Evolutionary conservation across 2,888 invertebrate genomes (phyloP).

Genomic region (Cerastis leucographa): DNA sequence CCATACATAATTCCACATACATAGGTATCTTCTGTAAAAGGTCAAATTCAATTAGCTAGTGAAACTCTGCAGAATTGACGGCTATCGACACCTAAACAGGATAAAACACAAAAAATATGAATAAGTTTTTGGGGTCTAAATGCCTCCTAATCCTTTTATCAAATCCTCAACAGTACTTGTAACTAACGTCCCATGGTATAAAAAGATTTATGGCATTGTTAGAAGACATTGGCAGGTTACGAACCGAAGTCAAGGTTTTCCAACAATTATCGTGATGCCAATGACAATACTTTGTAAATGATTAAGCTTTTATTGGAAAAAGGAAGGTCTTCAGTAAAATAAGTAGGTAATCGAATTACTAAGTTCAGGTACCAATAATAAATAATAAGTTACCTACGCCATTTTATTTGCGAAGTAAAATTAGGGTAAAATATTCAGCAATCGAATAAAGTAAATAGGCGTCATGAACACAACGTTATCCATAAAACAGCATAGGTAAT

Average conservation of each 20-base stretch:
- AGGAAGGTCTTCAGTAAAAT: constrained; percentile 11
- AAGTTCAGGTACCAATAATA: not conserved
- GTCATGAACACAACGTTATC: constrained; percentile 24
- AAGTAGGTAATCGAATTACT: constrained; percentile 24
- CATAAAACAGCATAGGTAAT: constrained; percentile 53
- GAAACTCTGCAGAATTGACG: not conserved
- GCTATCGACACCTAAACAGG: not conserved
- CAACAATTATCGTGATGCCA: constrained; percentile 40
- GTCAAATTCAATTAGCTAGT: not conserved
- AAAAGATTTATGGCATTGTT: constrained; percentile 22
- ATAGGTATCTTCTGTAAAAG: not conserved
- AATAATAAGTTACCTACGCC: not conserved
- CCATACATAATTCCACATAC: too few species aligned
- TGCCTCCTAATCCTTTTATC: not conserved
- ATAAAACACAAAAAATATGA: not conserved
- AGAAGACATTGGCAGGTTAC: constrained; percentile 15
- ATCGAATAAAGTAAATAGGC: constrained; percentile 33
- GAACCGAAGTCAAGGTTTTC: constrained; percentile 40
- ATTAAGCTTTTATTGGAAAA: constrained; percentile 35
- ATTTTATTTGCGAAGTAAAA: constrained; percentile 11
- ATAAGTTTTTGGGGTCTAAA: not conserved
- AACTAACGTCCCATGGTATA: not conserved
- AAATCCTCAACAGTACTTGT: not conserved
- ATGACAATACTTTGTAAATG: constrained; percentile 35
- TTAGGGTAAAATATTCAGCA: constrained; percentile 12